phyloP scores from a whole-genome alignment of 1,140 invertebrate species.

The Pristionchus pacificus region DNA sequence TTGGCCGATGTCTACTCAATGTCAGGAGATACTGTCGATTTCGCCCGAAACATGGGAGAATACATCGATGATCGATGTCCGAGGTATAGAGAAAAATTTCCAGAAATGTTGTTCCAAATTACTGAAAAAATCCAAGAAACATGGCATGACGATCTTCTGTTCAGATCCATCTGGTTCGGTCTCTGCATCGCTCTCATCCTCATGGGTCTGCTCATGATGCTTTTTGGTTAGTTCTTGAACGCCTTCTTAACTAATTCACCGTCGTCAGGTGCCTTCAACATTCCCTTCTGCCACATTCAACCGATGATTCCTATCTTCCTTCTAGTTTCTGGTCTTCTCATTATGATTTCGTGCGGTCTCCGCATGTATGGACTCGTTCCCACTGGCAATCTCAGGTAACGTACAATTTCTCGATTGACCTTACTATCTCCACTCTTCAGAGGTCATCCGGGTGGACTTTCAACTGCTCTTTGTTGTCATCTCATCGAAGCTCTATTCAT shows the following conservation, averaged over 20 bases:
- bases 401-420: not conserved
- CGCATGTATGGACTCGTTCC: constrained; percentile 28
- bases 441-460: not conserved
- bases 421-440: not conserved
- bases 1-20: constrained; percentile 28
- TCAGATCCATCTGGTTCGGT: constrained; percentile 24
- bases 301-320: constrained; percentile 35
- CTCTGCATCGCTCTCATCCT: constrained; percentile 15
- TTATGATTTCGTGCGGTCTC: constrained; percentile 29
- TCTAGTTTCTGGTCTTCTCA: constrained; percentile 26
- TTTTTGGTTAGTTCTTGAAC: constrained; percentile 17
- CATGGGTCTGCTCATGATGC: constrained; percentile 17
- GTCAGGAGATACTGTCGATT: constrained; percentile 34
- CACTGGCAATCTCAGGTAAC: not conserved
- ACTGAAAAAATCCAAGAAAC: not conserved
- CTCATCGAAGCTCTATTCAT: constrained; percentile 9
- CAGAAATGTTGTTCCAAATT: no score
- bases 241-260: not conserved
- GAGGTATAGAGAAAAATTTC: no score
- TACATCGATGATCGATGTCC: constrained; percentile 31
- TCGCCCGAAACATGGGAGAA: constrained; percentile 29
- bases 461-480: constrained; percentile 5
- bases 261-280: constrained; percentile 24
- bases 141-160: not conserved
- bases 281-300: constrained; percentile 30